Base-by-base conservation (phyloP, 2,113 vertebrate species). In the Chamaetylas fuelleborni region DNA sequence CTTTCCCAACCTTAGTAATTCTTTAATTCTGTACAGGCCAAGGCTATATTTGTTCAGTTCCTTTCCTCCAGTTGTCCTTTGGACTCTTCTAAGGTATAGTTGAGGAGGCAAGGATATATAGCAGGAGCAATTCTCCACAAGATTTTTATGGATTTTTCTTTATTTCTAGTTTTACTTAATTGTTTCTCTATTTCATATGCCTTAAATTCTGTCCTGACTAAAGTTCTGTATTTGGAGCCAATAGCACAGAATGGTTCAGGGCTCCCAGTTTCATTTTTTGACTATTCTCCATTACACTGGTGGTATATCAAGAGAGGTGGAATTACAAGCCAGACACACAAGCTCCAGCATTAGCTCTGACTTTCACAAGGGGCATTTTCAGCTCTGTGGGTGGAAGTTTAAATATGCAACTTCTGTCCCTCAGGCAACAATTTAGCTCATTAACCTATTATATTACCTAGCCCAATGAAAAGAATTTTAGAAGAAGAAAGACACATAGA, bases 401-500 rank as follows among this genome's bases (percentile, higher is more conserved):
- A 93, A 81, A 76, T 72, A 64, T 60, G 56, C 79, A 81, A 40
- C 56, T 83, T 86, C 58, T 91, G 74, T 79, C 74, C 81, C 86
- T 92, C 72, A 83, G 67, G 83, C 79, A 84, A 34, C 85, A 93
- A 71, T 91, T 93, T 74, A 88, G 88, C 85, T 92, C n/a, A 62
- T 94, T 95, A 94, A 53, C 81, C 62, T 91, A 50, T 92, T 92
- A 85, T 54, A 67, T 93, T 94, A 93, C 90, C 66, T 64, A 71
- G 64, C 48, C 72, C 67, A 76, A 16, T 88, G 60, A 88, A 94
- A 93, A 94, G 88, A 70, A 40, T 88, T 96, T 83, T 92, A 53
- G 80, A 81, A 71, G 70, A 61, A 58, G 76, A 78, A 83, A 64
- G 69, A 53, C 86, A 47, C 82, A 76, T 33, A 74, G 95, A 77